These are phyloP conservation scores for Avahi laniger DNA, from an alignment of 2,797 vertebrate species.

Conservation along the genomic window DNA sequence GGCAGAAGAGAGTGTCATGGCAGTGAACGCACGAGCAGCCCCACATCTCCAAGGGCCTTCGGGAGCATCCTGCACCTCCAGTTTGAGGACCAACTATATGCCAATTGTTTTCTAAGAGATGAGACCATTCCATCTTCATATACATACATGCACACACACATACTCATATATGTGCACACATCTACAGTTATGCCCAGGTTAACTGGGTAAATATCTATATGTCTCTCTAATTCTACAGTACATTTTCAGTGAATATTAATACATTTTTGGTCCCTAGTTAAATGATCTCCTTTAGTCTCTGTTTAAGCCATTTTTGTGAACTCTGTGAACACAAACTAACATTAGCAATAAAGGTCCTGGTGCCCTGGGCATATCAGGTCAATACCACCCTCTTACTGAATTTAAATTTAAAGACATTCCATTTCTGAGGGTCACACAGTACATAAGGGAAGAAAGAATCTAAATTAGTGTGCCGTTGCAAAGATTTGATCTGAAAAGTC, in stretches of 20 bases:
- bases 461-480: neutral
- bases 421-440: neutral
- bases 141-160: neutral
- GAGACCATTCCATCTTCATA: accelerated
- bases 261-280: neutral
- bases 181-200: neutral
- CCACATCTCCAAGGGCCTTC: accelerated
- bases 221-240: neutral
- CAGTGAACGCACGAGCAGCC: accelerated
- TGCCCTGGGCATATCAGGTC: too few relatives aligned
- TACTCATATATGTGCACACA: too few relatives aligned
- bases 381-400: neutral
- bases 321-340: neutral
- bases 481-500: neutral
- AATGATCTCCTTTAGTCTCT: neutral
- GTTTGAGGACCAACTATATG: neutral
- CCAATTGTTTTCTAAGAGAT: neutral
- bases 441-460: neutral
- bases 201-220: neutral
- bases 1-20: neutral
- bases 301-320: neutral
- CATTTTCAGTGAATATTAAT: accelerated
- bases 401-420: neutral
- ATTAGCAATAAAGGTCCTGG: neutral
- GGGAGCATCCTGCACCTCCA: accelerated